A percentile compares a stretch with the other conserved stretches of the same genome.
Conservation (phyloP, 1,140 invertebrate genomes). For the Micrasema longulum region DNA sequence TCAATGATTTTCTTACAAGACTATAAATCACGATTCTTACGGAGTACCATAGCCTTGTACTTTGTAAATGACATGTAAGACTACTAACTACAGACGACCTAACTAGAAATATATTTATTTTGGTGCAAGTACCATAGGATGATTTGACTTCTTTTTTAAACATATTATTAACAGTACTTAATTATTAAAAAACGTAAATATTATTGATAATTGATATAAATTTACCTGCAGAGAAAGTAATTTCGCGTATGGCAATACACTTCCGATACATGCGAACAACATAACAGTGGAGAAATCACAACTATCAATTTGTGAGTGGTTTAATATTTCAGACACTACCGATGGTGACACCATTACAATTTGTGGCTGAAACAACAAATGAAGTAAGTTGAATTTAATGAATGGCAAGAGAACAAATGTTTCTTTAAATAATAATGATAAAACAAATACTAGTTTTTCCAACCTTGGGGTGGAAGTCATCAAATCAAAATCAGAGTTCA, state of each 20-base stretch:
- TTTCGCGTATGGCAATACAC: conserved; percentile 17
- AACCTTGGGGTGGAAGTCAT: neutral
- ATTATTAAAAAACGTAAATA: neutral
- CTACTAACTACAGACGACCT: neutral
- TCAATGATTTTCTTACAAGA: too few relatives aligned
- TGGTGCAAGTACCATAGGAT: neutral
- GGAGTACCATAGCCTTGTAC: too few relatives aligned
- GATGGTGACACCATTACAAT: conserved; percentile 11
- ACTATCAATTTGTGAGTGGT: conserved; percentile 18
- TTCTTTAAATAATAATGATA: too few relatives aligned
- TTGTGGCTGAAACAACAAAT: conserved; percentile 45
- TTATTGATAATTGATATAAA: neutral
- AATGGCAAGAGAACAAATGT: neutral
- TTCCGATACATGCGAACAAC: conserved; percentile 29
- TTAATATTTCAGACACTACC: conserved; percentile 11
- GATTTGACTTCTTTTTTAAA: neutral
- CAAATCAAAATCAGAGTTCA: too few relatives aligned
- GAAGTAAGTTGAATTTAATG: neutral
- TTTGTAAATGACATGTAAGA: too few relatives aligned
- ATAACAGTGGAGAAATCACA: conserved; percentile 43
- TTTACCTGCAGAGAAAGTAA: conserved; percentile 39
- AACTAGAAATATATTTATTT: neutral
- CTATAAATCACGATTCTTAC: too few relatives aligned
- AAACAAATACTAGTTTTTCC: neutral
- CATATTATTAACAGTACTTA: too few relatives aligned